Evolutionary conservation across 1,140 invertebrate genomes (phyloP), one percentile per base, ranked within the genome.

Genomic region (Nylanderia fulva): DNA sequence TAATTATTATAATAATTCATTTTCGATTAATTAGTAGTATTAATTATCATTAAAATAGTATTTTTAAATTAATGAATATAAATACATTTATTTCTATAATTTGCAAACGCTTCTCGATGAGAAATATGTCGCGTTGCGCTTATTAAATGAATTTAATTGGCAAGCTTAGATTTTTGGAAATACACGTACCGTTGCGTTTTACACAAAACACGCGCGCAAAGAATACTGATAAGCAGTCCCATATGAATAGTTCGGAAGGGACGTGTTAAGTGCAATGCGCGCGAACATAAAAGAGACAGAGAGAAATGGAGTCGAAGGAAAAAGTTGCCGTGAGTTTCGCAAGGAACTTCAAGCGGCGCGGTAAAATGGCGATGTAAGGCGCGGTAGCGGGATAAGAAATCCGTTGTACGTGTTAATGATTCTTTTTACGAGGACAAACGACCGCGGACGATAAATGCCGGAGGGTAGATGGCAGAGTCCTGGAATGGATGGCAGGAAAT

Each of bases 391-490:
- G n/a, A 11, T 86, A 90, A 90, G 84, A 90, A 90, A 90, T 83
- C 61, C 68, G 66, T 66, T 68, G 86, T 85, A 79, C 76, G 68
- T 86, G 89, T 90, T 90, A 90, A 90, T 85, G 88, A 90, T 90
- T 88, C 89, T 88, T 90, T 90, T 90, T 90, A 88, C 75, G 64
- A 69, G 75, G 83, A 86, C 88, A 90, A 90, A 90, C 88, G 88
- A 90, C 56, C 42, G 9, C n/a, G 71, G n/a, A 39, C 76, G 88
- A 85, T 90, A 87, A 87, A 87, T 60, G 85, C 29, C 7, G 72
- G 21, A 61, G 54, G 24, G n/a, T 60, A 45, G 74, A 21, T 3
- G 42, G 60, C 45, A 48, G 21, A n/a, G 72, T 9, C 15, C 13
- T 18, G 18, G 48, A 21, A 36, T 6, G 45, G 74, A 45, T 56